Percentiles rank a stretch among this genome's conserved stretches.
Conservation (phyloP, 2,113 vertebrate genomes). For the Sinocyclocheilus rhinocerous region DNA sequence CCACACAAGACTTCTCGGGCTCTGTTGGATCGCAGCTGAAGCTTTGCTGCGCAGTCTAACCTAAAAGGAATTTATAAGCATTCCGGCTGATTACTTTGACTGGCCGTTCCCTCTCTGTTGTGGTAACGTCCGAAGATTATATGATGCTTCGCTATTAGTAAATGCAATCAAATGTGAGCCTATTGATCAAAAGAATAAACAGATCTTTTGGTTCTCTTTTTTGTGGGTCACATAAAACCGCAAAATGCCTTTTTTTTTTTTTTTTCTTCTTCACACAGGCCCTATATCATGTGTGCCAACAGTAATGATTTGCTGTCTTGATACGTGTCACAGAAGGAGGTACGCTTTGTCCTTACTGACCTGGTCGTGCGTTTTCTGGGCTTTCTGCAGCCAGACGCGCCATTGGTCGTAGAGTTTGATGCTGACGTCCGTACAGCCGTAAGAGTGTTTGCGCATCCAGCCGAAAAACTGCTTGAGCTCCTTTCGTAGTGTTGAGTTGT, state of each 20-base stretch:
- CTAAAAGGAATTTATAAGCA: slow-evolving; percentile 66
- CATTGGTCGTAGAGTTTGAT: slow-evolving; percentile 97
- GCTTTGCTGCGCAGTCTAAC: slow-evolving; percentile 53
- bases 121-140: slow-evolving; percentile 65
- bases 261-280: not conserved
- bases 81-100: slow-evolving; percentile 65
- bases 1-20: slow-evolving; percentile 22
- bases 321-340: not conserved
- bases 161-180: slow-evolving; percentile 65
- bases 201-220: slow-evolving; percentile 43
- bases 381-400: slow-evolving; percentile 95
- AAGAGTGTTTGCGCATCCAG: slow-evolving; percentile 92
- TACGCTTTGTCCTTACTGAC: slow-evolving; percentile 81
- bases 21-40: slow-evolving; percentile 53
- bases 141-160: slow-evolving; percentile 64
- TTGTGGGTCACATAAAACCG: slow-evolving; percentile 11
- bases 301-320: not conserved
- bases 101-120: slow-evolving; percentile 68
- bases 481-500: too few species aligned
- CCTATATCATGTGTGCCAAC: not conserved
- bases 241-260: not conserved
- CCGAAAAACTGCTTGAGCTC: slow-evolving; percentile 96
- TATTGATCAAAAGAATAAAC: slow-evolving; percentile 51
- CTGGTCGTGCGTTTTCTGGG: slow-evolving; percentile 92
- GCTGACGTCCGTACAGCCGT: slow-evolving; percentile 88